phyloP scores from a whole-genome alignment of 2,888 invertebrate species.

The Noctua pronuba region DNA sequence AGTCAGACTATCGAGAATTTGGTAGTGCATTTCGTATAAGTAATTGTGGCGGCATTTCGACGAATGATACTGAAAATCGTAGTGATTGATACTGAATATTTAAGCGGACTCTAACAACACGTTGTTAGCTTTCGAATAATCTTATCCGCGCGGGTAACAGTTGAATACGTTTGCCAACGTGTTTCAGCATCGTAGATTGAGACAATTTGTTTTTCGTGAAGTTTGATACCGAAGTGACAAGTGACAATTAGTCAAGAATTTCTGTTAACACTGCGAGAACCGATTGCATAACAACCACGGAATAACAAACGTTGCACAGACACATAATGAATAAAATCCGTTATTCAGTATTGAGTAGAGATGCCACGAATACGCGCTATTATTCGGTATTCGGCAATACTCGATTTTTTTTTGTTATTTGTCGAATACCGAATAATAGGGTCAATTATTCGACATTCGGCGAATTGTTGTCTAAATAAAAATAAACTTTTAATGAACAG shows the following conservation, averaged over 20 bases:
- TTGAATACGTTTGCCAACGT: conserved; percentile 9
- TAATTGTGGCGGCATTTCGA: conserved; percentile 25
- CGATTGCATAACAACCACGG: conserved; percentile 3
- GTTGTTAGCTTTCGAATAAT: conserved; percentile 18
- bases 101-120: conserved; percentile 19
- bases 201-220: conserved; percentile 43
- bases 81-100: conserved; percentile 46
- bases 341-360: background rate
- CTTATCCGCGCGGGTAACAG: conserved; percentile 40
- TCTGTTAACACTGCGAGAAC: conserved; percentile 16
- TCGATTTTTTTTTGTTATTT: too few species aligned
- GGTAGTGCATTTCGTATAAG: conserved; percentile 37
- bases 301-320: background rate
- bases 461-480: too few species aligned
- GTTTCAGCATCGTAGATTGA: conserved; percentile 28
- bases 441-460: too few species aligned
- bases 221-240: conserved; percentile 58
- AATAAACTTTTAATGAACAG: too few species aligned
- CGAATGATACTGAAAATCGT: conserved; percentile 26
- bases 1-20: conserved; percentile 34
- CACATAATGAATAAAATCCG: background rate
- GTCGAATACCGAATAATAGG: too few species aligned
- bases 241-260: conserved; percentile 58
- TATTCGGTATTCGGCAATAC: too few species aligned
- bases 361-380: too few species aligned